A percentile compares a stretch with the other conserved stretches of the same genome.
These are phyloP conservation scores for Eulithis prunata DNA, from an alignment of 2,888 invertebrate species.

Conservation along the genomic window DNA sequence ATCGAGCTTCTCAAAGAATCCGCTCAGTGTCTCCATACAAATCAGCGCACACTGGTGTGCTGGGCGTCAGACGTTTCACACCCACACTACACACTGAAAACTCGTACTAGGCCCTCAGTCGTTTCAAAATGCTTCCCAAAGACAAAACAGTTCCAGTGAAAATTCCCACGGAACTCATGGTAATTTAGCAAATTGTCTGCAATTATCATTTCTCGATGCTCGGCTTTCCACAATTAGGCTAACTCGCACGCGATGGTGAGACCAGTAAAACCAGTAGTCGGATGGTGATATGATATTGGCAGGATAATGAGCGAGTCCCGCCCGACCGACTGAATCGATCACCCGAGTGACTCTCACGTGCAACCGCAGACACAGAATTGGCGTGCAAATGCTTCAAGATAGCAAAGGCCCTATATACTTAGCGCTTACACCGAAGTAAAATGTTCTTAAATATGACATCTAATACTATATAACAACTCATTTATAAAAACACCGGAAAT, in stretches of 20 bases:
- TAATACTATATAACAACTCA: too few relatives aligned
- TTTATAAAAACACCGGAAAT: too few relatives aligned
- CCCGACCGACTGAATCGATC: conserved; percentile 36
- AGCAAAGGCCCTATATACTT: background rate
- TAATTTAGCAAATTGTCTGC: conserved; percentile 54
- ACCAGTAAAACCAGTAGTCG: conserved; percentile 77
- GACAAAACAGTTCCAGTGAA: conserved; percentile 40
- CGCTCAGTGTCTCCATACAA: too few relatives aligned
- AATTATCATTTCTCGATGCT: conserved; percentile 74
- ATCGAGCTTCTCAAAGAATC: too few relatives aligned
- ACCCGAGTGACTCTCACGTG: conserved; percentile 61
- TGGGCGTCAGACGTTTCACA: too few relatives aligned
- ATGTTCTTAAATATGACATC: too few relatives aligned
- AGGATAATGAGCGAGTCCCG: conserved; percentile 66
- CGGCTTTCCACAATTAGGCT: conserved; percentile 75
- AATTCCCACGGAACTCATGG: conserved; percentile 41
- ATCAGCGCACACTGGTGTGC: too few relatives aligned
- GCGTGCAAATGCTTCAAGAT: conserved; percentile 4
- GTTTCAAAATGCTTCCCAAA: conserved; percentile 29
- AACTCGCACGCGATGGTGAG: conserved; percentile 67
- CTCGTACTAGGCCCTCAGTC: too few relatives aligned
- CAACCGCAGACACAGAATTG: conserved; percentile 13
- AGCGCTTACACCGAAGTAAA: too few relatives aligned
- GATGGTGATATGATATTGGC: conserved; percentile 62
- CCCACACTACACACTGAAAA: too few relatives aligned